Base-by-base conservation (phyloP, 2,113 vertebrate species). In the Pangasianodon hypophthalmus region DNA sequence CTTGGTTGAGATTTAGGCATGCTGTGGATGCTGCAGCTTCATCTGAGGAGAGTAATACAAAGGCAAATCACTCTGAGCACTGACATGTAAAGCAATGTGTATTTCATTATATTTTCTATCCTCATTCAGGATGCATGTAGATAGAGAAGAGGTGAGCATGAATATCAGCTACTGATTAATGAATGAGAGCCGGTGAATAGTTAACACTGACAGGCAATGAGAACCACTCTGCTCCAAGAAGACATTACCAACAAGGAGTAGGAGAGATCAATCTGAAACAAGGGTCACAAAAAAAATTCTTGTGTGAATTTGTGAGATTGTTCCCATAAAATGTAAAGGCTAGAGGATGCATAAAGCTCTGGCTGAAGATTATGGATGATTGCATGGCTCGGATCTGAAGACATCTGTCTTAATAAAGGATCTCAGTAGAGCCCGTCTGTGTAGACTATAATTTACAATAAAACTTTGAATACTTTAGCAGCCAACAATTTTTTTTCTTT, bases 151-250 rank as follows among this genome's bases (percentile, higher is more conserved):
- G 90, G 64, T 88, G 50, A 58, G 71, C 87, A 24, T 32, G 60
- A 44, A n/a, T 62, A 64, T 69, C 85, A 82, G 60, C 73, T 86
- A 88, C 52, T 85, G 67, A 80, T 91, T 91, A 92, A 93, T 92
- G 86, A 88, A 91, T 88, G 81, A 91, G 44, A 80, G 80, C 88
- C 87, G 48, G 71, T 93, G 83, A 93, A 93, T 93, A 92, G 92
- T 94, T 93, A 91, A 92, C 90, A 88, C 79, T 69, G 90, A 89
- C 52, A 79, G 37, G 88, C 89, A 73, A 89, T 92, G 90, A 93
- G 89, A 91, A 88, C 48, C 52, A 81, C 83, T 93, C 88, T 93
- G 81, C 89, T 89, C 84, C 60, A 90, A 91, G 86, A 84, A 91
- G 85, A 86, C 89, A 64, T 82, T 88, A 46, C 80, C 88, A 62